phyloP scores from a whole-genome alignment of 1,140 invertebrate species.

The Cylas formicarius region DNA sequence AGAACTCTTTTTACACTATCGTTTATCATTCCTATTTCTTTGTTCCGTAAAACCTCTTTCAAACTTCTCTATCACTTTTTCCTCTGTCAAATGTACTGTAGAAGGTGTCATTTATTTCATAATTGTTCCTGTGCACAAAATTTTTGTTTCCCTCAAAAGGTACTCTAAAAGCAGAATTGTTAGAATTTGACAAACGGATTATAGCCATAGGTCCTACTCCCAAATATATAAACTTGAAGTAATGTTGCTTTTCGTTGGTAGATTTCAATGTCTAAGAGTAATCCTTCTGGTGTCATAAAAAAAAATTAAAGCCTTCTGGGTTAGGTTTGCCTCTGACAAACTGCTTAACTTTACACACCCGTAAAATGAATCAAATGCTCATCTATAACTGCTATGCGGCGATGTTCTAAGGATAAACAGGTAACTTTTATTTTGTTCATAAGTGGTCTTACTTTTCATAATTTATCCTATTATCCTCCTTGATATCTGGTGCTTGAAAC shows the following conservation, averaged over 20 bases:
- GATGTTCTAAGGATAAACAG: constrained; percentile 11
- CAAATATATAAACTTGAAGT: constrained; percentile 4
- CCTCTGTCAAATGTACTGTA: constrained; percentile 13
- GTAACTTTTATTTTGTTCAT: constrained; percentile 7
- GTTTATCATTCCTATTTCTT: constrained; percentile 12
- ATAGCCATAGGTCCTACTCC: constrained; percentile 16
- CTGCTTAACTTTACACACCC: constrained; percentile 16
- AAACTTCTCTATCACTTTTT: constrained; percentile 14
- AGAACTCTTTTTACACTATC: constrained; percentile 35
- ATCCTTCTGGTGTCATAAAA: constrained; percentile 10
- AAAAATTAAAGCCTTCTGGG: constrained; percentile 21
- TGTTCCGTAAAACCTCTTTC: constrained; percentile 12
- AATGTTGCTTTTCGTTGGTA: constrained; percentile 18
- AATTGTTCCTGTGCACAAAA: constrained; percentile 9
- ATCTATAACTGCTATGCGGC: constrained; percentile 10
- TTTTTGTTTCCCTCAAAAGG: constrained; percentile 9
- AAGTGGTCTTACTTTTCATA: too few relatives aligned
- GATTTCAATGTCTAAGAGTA: constrained; percentile 20
- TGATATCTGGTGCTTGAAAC: too few relatives aligned
- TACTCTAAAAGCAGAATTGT: constrained; percentile 14
- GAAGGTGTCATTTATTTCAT: constrained; percentile 7
- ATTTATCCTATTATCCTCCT: too few relatives aligned
- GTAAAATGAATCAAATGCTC: constrained; percentile 24
- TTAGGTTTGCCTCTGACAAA: constrained; percentile 24
- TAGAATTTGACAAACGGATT: constrained; percentile 9